phyloP scores from a whole-genome alignment of 2,113 vertebrate genomes.

The Carettochelys insculpta region DNA sequence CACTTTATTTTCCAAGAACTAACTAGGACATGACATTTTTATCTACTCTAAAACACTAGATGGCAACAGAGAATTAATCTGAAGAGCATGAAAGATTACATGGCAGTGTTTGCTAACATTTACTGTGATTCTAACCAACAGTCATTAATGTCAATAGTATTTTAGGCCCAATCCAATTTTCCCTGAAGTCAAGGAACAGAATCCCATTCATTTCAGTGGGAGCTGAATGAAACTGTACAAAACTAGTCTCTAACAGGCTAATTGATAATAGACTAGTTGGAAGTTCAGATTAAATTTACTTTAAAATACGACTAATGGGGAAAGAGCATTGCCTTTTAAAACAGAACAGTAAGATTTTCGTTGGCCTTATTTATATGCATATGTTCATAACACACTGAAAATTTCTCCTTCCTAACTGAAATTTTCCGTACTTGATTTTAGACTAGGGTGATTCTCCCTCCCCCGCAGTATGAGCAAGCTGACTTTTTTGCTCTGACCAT shows the following conservation, averaged over 20 bases:
- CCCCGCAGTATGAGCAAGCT: not conserved
- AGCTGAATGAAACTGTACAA: not conserved
- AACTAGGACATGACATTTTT: accelerated
- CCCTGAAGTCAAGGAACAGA: not conserved
- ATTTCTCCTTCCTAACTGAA: not conserved
- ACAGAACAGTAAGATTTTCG: not conserved
- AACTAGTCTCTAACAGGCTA: not conserved
- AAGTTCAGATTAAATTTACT: not conserved
- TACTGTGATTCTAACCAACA: not conserved
- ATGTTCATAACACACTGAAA: not conserved
- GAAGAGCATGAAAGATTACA: accelerated
- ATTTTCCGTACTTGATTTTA: not conserved
- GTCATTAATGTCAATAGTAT: not conserved
- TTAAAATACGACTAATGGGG: not conserved
- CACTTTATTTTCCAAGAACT: not conserved
- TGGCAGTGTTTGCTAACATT: not conserved
- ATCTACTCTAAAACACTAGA: accelerated
- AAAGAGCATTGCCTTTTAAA: not conserved
- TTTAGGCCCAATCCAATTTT: not conserved
- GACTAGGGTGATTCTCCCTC: not conserved
- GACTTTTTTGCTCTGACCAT: not conserved
- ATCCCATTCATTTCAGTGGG: not conserved
- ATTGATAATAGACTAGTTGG: not conserved
- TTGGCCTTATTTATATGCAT: not conserved
- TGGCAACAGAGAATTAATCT: not conserved